These are phyloP conservation scores for Mastomys coucha DNA, from an alignment of 2,113 vertebrate species.

Conservation along the genomic window DNA sequence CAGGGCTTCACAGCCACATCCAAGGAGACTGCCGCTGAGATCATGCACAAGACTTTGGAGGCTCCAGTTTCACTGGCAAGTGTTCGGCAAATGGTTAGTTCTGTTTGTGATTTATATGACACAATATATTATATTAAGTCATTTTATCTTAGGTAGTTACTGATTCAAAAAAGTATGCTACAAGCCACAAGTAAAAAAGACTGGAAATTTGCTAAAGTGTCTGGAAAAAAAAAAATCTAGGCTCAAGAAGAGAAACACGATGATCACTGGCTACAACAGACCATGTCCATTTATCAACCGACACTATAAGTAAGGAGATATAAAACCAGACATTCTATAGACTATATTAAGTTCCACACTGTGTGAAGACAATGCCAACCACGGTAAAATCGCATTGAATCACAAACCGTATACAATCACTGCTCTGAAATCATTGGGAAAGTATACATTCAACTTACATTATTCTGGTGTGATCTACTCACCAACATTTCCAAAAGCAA, in stretches of 20 bases:
- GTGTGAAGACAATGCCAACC: conserved; percentile 56
- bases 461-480: conserved; percentile 50
- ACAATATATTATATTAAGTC: neutral
- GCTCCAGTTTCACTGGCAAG: neutral
- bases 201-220: neutral
- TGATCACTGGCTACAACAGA: neutral
- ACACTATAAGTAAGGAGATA: conserved; percentile 23
- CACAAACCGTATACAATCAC: conserved; percentile 47
- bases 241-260: neutral
- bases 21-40: neutral
- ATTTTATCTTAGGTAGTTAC: neutral
- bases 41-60: neutral
- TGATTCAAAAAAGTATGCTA: conserved; percentile 17
- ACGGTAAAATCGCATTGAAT: conserved; percentile 68
- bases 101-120: conserved; percentile 17
- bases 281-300: conserved; percentile 15
- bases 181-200: neutral
- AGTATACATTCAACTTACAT: conserved; percentile 27
- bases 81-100: neutral
- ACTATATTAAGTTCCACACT: conserved; percentile 48
- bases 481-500: conserved; percentile 42
- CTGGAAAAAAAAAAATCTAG: conserved; percentile 7
- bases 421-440: conserved; percentile 59
- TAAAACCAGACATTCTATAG: conserved; percentile 34
- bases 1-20: neutral